Evolutionary conservation across 2,113 vertebrate species (phyloP).

Genomic region (Gasterosteus nipponicus): DNA sequence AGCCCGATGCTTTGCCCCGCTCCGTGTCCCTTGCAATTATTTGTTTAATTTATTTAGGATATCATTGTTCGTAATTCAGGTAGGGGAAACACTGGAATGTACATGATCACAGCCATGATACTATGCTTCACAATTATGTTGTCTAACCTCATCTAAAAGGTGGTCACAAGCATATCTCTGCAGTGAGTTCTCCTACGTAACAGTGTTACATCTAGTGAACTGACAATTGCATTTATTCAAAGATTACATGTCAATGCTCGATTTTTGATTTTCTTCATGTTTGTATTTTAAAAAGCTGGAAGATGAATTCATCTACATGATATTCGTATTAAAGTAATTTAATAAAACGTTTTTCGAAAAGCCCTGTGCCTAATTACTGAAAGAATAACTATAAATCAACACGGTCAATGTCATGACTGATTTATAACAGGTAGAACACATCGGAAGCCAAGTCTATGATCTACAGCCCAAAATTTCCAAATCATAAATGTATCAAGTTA

Average conservation of each 20-base stretch:
- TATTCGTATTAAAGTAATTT: not conserved
- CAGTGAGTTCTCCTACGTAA: not conserved
- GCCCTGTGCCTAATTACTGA: not conserved
- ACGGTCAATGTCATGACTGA: not conserved
- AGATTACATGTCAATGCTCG: not conserved
- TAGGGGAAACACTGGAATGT: no score
- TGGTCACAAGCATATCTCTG: not conserved
- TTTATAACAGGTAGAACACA: not conserved
- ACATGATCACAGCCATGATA: not conserved
- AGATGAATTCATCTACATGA: not conserved
- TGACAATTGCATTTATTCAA: not conserved
- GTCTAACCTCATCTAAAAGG: not conserved
- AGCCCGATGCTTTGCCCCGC: no score
- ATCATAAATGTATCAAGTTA: not conserved
- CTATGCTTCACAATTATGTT: not conserved
- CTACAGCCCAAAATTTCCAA: not conserved
- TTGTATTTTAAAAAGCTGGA: not conserved
- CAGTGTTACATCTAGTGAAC: constrained; percentile 29
- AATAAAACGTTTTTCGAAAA: not conserved
- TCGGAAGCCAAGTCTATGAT: not conserved
- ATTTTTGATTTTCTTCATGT: not conserved
- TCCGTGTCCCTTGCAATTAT: no score
- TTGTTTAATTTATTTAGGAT: no score
- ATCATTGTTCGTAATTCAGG: no score
- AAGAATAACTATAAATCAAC: not conserved